Base-by-base conservation (phyloP, 2,888 invertebrate species). In the Eupithecia vulgata region DNA sequence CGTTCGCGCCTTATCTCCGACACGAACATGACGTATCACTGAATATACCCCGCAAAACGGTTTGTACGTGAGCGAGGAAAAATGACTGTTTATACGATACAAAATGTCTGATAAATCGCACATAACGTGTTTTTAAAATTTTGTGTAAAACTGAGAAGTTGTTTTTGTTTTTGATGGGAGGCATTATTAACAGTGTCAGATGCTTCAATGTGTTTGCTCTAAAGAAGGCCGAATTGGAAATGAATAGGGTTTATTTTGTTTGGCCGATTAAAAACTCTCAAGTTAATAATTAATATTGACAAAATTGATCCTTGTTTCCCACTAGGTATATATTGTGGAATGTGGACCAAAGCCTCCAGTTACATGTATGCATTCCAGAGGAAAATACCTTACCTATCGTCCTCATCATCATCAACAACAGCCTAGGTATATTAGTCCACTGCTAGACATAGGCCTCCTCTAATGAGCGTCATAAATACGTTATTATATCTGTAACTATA, bases 11-110 rank as follows among this genome's bases (percentile, higher is more conserved):
- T 80, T 79, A 80, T 80, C 80, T 77, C 62, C 64, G 76, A 76
- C 76, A 69, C 59, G 37, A 76, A 79, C 79, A 80, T 80, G 80
- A 80, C 80, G 75, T 79, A 80, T 80, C 79, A 71, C 71, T 69
- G 74, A 79, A 79, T 75, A 74, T 72, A 68, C 13, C 67, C 76
- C 74, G 57, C 67, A 67, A 74, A 76, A 72, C 67, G 61, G 67
- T 73, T 57, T 72, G 65, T 73, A 72, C 74, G 76, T 70, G 76
- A 59, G 67, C 57, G 3, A 65, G 68, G 73, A 76, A 76, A 79
- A 79, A 77, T 76, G 61, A 70, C 69, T 70, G 48, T 75, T 75
- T 69, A 76, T 69, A 61, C 62, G 76, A 71, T 72, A 70, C 59
- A 75, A 70, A 75, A 67, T 62, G 37, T 34, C 42, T 71, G 75